Percentiles rank a stretch among this genome's conserved stretches.
Evolutionary conservation across 2,113 vertebrate species (phyloP).

Genomic region (Percopsis transmontana): DNA sequence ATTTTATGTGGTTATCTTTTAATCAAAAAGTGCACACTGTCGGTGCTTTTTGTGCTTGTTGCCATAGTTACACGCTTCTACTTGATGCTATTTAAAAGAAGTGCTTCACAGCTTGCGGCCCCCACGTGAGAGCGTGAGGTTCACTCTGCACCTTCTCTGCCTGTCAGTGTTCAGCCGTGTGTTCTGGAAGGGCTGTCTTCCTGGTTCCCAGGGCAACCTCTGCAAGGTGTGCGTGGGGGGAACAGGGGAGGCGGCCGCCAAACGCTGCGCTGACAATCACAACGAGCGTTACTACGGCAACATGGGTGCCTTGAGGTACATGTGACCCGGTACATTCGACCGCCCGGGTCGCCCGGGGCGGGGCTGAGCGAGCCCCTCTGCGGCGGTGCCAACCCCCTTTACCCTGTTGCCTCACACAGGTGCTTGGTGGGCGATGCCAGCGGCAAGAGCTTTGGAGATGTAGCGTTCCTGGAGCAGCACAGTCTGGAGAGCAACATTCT

Average conservation of each 20-base stretch:
- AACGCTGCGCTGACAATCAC: conserved; percentile 85
- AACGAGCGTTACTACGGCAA: conserved; percentile 90
- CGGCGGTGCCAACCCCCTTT: too few species aligned
- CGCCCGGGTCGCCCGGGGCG: too few species aligned
- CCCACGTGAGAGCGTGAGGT: too few species aligned
- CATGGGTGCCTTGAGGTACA: conserved; percentile 86
- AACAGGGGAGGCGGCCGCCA: conserved; percentile 77
- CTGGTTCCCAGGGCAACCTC: conserved; percentile 81
- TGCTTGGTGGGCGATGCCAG: conserved; percentile 86
- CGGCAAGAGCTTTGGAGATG: conserved; percentile 87
- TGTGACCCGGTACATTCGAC: too few species aligned
- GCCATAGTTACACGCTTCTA: too few species aligned
- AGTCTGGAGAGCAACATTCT: conserved; percentile 84
- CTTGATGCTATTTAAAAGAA: too few species aligned
- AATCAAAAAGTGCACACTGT: too few species aligned
- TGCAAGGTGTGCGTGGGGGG: conserved; percentile 91
- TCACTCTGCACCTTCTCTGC: conserved; percentile 20
- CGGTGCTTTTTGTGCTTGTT: too few species aligned
- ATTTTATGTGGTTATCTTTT: too few species aligned
- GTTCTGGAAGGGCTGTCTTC: conserved; percentile 92
- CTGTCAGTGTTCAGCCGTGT: conserved; percentile 79
- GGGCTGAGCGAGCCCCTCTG: too few species aligned
- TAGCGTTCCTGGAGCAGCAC: conserved; percentile 88
- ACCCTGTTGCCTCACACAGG: conserved; percentile 44
- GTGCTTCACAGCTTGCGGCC: too few species aligned